phyloP scores from a whole-genome alignment of 2,888 invertebrate species.

The Tyria jacobaeae region DNA sequence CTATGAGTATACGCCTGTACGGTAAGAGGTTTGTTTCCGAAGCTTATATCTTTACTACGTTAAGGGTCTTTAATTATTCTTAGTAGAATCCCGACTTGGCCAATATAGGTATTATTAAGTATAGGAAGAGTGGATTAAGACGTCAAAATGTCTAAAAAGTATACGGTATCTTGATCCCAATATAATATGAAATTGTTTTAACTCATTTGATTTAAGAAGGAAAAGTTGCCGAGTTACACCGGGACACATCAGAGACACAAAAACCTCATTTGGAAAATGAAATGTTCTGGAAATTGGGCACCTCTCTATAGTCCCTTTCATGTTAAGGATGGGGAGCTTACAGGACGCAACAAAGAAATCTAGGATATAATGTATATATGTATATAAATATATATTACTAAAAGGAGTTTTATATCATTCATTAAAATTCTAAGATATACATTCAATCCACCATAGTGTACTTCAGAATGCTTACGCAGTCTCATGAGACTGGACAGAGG shows the following conservation, averaged over 20 bases:
- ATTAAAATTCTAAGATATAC: background rate
- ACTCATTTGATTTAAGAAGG: constrained; percentile 13
- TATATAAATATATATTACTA: too few relatives aligned
- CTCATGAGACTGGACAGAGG: background rate
- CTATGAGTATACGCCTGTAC: background rate
- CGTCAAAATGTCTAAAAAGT: background rate
- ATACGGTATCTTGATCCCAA: background rate
- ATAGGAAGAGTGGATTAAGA: background rate
- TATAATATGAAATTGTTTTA: constrained; percentile 11
- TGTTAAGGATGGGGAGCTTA: constrained; percentile 7
- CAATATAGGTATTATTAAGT: constrained; percentile 2
- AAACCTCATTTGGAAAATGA: constrained; percentile 21
- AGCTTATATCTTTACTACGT: background rate
- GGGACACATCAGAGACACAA: constrained; percentile 12
- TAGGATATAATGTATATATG: background rate
- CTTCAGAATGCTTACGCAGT: too few relatives aligned
- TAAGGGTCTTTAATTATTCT: constrained; percentile 2
- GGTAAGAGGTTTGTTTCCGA: background rate
- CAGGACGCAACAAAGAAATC: background rate
- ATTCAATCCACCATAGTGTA: background rate
- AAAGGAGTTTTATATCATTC: background rate
- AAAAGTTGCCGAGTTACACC: constrained; percentile 2
- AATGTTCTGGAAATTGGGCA: constrained; percentile 22
- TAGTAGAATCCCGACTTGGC: constrained; percentile 2
- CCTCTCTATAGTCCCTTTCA: constrained; percentile 15